phyloP scores from a whole-genome alignment of 2,888 invertebrate species.

The Drosophila sordidapex region DNA sequence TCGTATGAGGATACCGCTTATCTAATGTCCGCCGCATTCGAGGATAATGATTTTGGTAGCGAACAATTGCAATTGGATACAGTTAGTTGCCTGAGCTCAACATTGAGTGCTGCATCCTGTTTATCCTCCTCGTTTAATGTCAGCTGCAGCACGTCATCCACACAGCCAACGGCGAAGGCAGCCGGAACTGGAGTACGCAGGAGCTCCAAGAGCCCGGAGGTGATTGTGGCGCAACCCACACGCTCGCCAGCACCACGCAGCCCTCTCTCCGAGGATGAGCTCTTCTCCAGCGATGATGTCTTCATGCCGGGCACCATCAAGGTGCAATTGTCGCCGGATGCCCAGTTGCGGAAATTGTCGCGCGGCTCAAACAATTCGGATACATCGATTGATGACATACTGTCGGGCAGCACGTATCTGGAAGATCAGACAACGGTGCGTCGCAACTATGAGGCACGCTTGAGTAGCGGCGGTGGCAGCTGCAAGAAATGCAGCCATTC shows the following conservation, averaged over 20 bases:
- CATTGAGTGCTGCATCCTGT: constrained; percentile 83
- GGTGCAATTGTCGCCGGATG: constrained; percentile 87
- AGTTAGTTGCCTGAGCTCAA: constrained; percentile 83
- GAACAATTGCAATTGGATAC: constrained; percentile 79
- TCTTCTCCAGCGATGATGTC: constrained; percentile 87
- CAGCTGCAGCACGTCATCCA: constrained; percentile 82
- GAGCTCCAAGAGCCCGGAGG: constrained; percentile 81
- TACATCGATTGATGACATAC: constrained; percentile 88
- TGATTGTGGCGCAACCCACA: constrained; percentile 87
- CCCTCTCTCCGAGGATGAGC: constrained; percentile 87
- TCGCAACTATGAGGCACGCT: constrained; percentile 84
- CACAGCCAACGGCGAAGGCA: constrained; percentile 72
- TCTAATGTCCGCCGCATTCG: constrained; percentile 82
- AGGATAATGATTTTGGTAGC: constrained; percentile 77
- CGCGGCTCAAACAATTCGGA: constrained; percentile 88
- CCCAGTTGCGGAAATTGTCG: constrained; percentile 83
- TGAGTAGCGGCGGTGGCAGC: constrained; percentile 85
- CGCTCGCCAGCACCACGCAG: constrained; percentile 87
- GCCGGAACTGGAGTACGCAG: constrained; percentile 60
- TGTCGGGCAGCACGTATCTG: constrained; percentile 86
- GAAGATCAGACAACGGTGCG: constrained; percentile 87
- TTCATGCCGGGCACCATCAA: constrained; percentile 87
- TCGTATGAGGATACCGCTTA: constrained; percentile 84
- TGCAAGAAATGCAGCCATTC: constrained; percentile 89
- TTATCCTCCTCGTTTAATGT: constrained; percentile 82